phyloP scores from a whole-genome alignment of 2,888 invertebrate genomes.

The Nephrotoma flavescens region DNA sequence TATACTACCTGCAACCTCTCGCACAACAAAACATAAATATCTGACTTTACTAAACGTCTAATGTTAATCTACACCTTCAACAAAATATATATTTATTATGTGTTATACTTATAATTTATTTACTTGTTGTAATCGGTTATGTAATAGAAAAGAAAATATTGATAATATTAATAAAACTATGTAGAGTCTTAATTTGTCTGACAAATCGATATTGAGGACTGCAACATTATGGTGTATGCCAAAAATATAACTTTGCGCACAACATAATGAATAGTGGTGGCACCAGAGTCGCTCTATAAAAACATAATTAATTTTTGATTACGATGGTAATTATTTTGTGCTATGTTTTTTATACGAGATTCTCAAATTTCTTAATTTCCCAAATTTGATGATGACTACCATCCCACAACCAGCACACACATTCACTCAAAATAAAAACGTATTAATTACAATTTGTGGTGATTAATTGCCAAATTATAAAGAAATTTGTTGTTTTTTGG shows the following conservation, averaged over 20 bases:
- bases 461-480: not conserved
- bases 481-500: not conserved
- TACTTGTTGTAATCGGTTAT: not conserved
- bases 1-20: not conserved
- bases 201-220: not conserved
- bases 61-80: not conserved
- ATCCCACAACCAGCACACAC: not conserved
- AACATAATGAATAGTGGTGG: not conserved
- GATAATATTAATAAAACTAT: not conserved
- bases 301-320: not conserved
- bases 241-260: not conserved
- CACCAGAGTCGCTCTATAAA: not conserved
- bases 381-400: not conserved
- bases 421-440: not conserved
- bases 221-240: not conserved
- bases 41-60: not conserved
- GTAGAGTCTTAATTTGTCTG: not conserved
- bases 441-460: not conserved
- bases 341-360: not conserved
- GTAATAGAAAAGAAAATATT: not conserved
- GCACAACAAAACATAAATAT: not conserved
- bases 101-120: not conserved
- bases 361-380: not conserved
- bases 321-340: not conserved
- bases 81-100: not conserved